Base-by-base conservation (phyloP, 2,113 vertebrate species). In the Panthera leo region DNA sequence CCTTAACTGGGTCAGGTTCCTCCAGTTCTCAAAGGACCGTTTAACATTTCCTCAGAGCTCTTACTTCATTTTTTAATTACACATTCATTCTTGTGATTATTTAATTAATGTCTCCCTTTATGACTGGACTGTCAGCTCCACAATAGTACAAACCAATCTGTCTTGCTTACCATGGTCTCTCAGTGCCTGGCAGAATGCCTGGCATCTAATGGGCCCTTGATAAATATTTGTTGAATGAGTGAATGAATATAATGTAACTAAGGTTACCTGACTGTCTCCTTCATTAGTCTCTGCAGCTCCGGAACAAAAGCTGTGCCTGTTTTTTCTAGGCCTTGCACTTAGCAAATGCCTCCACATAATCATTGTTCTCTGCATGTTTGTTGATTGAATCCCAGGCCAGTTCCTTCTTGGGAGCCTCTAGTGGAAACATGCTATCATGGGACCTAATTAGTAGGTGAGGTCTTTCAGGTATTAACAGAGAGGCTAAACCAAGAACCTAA, bases 21-120 rank as follows among this genome's bases (percentile, higher is more conserved):
- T 86, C 88, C 39, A 27, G n/a, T 78, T 85, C 90, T 94, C 89
- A 15, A 5, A 79, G 78, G 73, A 71, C 61, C 48, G 27, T 55
- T 58, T 25, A 48, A 80, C 29, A 65, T 80, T 36, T 76, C 78
- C 85, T 91, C 42, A 29, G 83, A 51, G 45, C 55, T 36, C 79
- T 88, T 39, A 7, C 53, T 78, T 90, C 71, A n/a, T 71, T 97
- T 92, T 94, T 91, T 83, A 97, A 93, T 96, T 92, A 82, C 45
- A 79, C 39, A 53, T 83, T 93, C 58, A 89, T 73, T 85, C 80
- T 67, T 53, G 18, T 68, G 90, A 85, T 94, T 85, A 75, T 91
- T 97, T 91, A 93, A 95, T 96, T 95, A 85, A 79, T 29, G 18
- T 75, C 79, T 96, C 31, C 80, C 23, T 82, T 78, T 23, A 13